These are phyloP conservation scores for Microtus pennsylvanicus DNA, from an alignment of 2,113 vertebrate species.

Conservation along the genomic window DNA sequence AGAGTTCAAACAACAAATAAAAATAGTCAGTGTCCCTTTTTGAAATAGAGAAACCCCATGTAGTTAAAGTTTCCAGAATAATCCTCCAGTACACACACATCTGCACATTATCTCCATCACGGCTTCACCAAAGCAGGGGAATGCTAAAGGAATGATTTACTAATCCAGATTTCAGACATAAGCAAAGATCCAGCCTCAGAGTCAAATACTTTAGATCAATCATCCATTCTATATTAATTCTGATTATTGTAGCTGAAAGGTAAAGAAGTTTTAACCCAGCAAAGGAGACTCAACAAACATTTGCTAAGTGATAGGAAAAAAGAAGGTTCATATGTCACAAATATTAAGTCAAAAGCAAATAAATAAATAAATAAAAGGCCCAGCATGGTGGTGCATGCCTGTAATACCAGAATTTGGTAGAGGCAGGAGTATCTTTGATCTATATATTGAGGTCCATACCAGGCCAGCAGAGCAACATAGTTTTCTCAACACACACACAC, in stretches of 20 bases:
- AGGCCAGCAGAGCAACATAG: background rate
- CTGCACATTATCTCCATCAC: background rate
- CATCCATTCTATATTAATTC: background rate
- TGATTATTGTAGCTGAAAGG: background rate
- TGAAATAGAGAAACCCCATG: background rate
- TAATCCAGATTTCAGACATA: background rate
- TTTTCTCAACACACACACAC: background rate
- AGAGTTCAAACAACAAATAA: slow-evolving; percentile 24
- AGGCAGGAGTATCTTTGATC: background rate
- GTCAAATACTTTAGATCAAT: background rate
- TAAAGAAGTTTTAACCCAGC: background rate
- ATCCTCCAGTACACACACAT: background rate
- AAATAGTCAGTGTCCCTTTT: background rate
- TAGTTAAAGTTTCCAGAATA: slow-evolving; percentile 20
- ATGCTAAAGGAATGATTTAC: background rate
- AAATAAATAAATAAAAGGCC: background rate
- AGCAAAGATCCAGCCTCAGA: background rate
- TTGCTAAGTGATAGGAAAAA: background rate
- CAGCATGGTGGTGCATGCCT: background rate
- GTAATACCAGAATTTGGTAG: background rate
- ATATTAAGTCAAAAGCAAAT: background rate
- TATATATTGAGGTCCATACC: background rate
- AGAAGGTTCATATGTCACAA: background rate
- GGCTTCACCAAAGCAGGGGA: background rate
- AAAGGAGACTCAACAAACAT: background rate